Evolutionary conservation across 1,140 invertebrate species (phyloP), one percentile per base, ranked within the genome.

Genomic region (Octopus sinensis): DNA sequence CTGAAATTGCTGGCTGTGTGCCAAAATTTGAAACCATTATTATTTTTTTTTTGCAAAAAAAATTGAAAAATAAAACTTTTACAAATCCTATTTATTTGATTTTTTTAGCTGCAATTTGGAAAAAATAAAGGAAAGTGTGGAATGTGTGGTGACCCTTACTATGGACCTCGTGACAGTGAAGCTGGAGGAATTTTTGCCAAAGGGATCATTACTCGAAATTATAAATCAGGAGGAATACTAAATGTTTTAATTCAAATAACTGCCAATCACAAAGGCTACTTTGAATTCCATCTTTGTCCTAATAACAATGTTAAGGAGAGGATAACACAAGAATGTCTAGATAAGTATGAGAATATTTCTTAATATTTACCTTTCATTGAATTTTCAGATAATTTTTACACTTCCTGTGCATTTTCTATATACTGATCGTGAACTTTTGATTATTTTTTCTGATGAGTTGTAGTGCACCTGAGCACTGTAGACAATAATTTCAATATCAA

Each of bases 181-280:
- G 85, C 84, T 78, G 86, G 86, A 9, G 87, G 89, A 2, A 83
- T 83, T 53, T 90, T 87, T 78, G 88, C 85, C 17, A 86, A 80
- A 7, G 88, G 87, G 17, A 84, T 88, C 53, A 86, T 89, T 54
- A 84, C 85, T 10, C 81, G 82, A 75, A 79, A 54, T 6, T 90
- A 89, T 81, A 81, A 68, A 43, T 76, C 68, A 77, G 88, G 88
- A 23, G 75, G 81, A 12, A 79, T 83, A 9, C 85, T 87, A 75
- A 84, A 86, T 68, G 82, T 86, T 30, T 84, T 83, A 0, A 92
- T 97, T 9, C 95, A 97, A 86, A 89, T 98, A 12, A 98, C 96
- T 0, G 95, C 96, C 0, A 97, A 97, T 89, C 96, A 97, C 90
- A 93, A 93, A 84, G 96, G 96, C 0, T 92, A 94, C 23, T 86